Conservation (phyloP, 2,113 vertebrate species). For the Nematolebias whitei region DNA sequence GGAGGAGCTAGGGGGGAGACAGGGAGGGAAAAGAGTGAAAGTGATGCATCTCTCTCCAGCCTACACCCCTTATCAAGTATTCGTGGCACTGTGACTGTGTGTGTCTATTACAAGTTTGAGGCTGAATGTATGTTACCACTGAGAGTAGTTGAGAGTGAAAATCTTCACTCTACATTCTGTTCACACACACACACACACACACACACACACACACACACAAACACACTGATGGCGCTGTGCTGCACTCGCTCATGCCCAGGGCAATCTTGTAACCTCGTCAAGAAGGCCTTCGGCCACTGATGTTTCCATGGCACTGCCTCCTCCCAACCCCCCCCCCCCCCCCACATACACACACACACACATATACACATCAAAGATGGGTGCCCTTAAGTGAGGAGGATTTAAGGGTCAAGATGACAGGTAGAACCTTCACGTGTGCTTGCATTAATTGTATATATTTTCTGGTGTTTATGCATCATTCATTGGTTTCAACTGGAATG, state of each 20-base stretch:
- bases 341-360: neutral
- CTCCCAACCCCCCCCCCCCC: conserved; percentile 41
- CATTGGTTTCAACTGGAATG: conserved; percentile 20
- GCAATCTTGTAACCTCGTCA: conserved; percentile 55
- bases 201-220: conserved; percentile 17
- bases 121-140: conserved; percentile 30
- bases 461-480: neutral
- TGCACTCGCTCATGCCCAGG: conserved; percentile 37
- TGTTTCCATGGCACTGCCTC: conserved; percentile 65
- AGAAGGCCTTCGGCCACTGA: conserved; percentile 60
- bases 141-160: conserved; percentile 45
- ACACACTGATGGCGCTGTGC: conserved; percentile 24
- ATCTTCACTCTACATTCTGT: conserved; percentile 43
- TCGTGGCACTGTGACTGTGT: conserved; percentile 24
- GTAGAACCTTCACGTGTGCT: conserved; percentile 12
- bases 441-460: neutral
- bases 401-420: conserved; percentile 59
- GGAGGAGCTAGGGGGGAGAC: conserved; percentile 28
- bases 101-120: conserved; percentile 41
- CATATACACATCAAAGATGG: conserved; percentile 31
- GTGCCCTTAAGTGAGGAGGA: conserved; percentile 55
- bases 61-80: conserved; percentile 51
- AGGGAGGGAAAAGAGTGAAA: conserved; percentile 24
- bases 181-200: conserved; percentile 18
- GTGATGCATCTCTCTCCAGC: conserved; percentile 24